phyloP scores from a whole-genome alignment of 2,888 invertebrate species.

The Drosophila eohydei region DNA sequence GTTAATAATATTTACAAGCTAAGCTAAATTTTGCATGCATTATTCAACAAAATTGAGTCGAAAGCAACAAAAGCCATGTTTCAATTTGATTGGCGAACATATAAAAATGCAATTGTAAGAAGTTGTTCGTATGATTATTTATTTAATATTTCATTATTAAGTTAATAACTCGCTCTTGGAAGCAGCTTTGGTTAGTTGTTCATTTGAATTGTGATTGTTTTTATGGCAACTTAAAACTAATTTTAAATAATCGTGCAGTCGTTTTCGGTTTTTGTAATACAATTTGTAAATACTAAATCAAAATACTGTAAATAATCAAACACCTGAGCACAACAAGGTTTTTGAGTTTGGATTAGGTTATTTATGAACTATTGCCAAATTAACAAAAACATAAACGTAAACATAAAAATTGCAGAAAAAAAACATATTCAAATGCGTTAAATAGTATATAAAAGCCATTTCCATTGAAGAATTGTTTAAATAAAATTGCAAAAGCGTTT shows the following conservation, averaged over 20 bases:
- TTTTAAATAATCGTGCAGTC: conserved; percentile 51
- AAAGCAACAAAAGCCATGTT: conserved; percentile 21
- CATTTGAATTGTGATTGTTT: conserved; percentile 11
- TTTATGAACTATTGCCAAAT: not conserved
- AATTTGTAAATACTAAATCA: conserved; percentile 24
- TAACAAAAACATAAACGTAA: not conserved
- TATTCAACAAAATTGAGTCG: conserved; percentile 3
- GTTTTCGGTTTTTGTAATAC: conserved; percentile 23
- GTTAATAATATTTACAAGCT: conserved; percentile 48
- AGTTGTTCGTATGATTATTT: conserved; percentile 66
- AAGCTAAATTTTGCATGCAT: conserved; percentile 45
- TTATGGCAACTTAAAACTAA: conserved; percentile 46
- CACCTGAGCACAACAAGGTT: conserved; percentile 18
- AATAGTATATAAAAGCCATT: conserved; percentile 23
- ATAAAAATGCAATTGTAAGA: conserved; percentile 57
- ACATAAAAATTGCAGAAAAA: not conserved
- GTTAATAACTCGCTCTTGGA: conserved; percentile 29
- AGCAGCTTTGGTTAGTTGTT: conserved; percentile 42
- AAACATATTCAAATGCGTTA: conserved; percentile 14
- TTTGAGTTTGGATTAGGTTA: conserved; percentile 20
- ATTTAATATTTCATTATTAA: conserved; percentile 48
- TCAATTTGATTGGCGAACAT: conserved; percentile 13
- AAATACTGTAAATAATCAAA: conserved; percentile 17
- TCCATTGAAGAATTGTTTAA: conserved; percentile 27
- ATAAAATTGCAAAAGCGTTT: conserved; percentile 32